These are phyloP conservation scores for Centropristis striata DNA, from an alignment of 2,113 vertebrate genomes.

Conservation along the genomic window DNA sequence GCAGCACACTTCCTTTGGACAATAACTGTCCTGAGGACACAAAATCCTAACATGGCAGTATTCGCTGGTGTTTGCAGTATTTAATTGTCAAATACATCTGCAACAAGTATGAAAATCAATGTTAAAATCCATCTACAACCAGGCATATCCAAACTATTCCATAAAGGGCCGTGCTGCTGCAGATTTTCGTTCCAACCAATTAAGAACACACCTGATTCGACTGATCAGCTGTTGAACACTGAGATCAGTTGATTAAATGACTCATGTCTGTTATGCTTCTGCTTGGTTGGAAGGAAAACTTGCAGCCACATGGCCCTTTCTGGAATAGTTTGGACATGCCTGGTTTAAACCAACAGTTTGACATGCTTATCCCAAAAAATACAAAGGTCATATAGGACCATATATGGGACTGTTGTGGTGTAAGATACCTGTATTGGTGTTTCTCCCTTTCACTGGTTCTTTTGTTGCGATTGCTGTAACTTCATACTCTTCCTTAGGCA, in stretches of 20 bases:
- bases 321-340: too few species aligned
- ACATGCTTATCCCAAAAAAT: not conserved
- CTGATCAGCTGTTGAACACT: too few species aligned
- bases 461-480: slow-evolving; percentile 77
- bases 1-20: not conserved
- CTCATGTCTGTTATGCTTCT: too few species aligned
- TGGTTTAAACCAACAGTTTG: not conserved
- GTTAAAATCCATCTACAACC: not conserved
- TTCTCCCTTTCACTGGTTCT: slow-evolving; percentile 84
- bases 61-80: not conserved
- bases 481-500: slow-evolving; percentile 90
- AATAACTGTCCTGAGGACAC: not conserved
- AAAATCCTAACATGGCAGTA: not conserved
- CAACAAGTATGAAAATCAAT: not conserved
- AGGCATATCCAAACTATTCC: too few species aligned
- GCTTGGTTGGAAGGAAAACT: too few species aligned
- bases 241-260: too few species aligned
- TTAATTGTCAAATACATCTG: not conserved
- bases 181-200: too few species aligned
- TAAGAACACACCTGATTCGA: too few species aligned
- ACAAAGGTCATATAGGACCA: not conserved
- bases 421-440: slow-evolving; percentile 61
- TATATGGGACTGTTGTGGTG: not conserved
- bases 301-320: too few species aligned
- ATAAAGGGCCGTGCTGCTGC: too few species aligned